These are phyloP conservation scores for Tragopan temminckii DNA, from an alignment of 2,797 vertebrate genomes.

Conservation along the genomic window DNA sequence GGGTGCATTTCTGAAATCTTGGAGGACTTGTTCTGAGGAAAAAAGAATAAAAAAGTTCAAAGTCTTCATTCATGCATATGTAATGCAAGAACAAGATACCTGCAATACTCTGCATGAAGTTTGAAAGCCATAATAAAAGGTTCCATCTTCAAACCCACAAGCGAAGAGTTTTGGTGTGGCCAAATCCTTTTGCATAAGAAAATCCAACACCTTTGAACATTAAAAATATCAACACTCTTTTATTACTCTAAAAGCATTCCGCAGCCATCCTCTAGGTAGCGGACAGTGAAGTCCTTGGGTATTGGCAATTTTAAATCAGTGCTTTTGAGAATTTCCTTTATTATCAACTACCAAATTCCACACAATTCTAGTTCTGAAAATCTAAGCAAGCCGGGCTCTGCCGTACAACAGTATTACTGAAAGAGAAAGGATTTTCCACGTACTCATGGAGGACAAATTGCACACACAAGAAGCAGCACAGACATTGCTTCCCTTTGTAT, in stretches of 20 bases:
- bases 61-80: neutral
- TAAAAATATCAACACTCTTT: neutral
- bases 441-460: neutral
- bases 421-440: neutral
- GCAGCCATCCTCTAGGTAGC: neutral
- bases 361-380: neutral
- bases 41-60: rapidly evolving
- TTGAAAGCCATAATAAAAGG: neutral
- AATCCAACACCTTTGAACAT: neutral
- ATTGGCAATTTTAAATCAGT: rapidly evolving
- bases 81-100: neutral
- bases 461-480: neutral
- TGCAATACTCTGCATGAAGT: neutral
- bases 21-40: neutral
- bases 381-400: neutral
- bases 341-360: neutral
- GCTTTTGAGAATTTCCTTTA: neutral
- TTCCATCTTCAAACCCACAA: neutral
- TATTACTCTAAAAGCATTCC: neutral
- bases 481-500: neutral
- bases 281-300: neutral
- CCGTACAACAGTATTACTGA: neutral
- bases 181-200: neutral
- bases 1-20: neutral
- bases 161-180: neutral